These are phyloP conservation scores for Spilosoma lubricipeda DNA, from an alignment of 2,888 invertebrate species.

Conservation along the genomic window DNA sequence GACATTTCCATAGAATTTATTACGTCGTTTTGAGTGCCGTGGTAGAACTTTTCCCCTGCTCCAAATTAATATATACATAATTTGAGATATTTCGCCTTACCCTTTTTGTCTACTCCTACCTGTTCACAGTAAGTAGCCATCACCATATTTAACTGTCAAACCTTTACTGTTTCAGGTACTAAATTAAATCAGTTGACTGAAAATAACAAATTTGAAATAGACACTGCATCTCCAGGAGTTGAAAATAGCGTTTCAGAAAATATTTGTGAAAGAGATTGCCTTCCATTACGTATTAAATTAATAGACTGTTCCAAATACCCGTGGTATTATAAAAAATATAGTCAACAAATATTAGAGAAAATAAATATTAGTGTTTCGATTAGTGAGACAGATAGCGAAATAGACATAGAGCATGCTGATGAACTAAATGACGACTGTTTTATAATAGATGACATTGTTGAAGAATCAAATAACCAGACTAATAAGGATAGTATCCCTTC, in stretches of 20 bases:
- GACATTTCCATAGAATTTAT: no score
- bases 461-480: background rate
- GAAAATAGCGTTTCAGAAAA: background rate
- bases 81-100: no score
- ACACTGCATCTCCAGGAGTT: background rate
- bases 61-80: no score
- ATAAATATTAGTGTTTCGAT: constrained; percentile 7
- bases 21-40: no score
- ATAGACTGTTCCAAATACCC: constrained; percentile 47
- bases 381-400: constrained; percentile 30
- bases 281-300: constrained; percentile 33
- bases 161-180: constrained; percentile 12
- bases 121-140: no score
- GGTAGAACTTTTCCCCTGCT: no score
- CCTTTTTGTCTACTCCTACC: no score
- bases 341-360: constrained; percentile 33
- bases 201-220: background rate
- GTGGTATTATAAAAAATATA: constrained; percentile 47
- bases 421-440: constrained; percentile 39
- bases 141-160: no score
- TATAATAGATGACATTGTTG: constrained; percentile 33
- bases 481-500: background rate
- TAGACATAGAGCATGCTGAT: constrained; percentile 25
- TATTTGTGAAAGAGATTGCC: constrained; percentile 21
- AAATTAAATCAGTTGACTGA: background rate